Base-by-base conservation (phyloP, 2,797 vertebrate genomes). In the Anabas testudineus region DNA sequence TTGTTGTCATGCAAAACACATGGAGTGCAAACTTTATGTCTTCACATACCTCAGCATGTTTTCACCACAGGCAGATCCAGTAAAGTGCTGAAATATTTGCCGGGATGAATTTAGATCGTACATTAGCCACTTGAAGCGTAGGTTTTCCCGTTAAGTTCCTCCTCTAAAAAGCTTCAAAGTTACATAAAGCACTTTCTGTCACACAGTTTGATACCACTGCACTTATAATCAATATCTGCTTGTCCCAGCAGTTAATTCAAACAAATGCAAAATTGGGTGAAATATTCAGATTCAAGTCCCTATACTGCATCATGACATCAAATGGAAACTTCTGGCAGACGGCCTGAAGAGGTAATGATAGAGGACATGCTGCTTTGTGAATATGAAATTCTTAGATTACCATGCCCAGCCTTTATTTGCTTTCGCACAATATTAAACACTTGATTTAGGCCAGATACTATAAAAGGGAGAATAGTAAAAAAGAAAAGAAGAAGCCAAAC, bases 1-100 rank as follows among this genome's bases (percentile, higher is more conserved):
- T 78, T 86, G 71, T 81, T 84, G 70, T 80, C 82, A 86, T 71
- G 78, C 58, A 77, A 78, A 84, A 78, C 57, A 80, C 84, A 77
- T 79, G 67, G 42, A 65, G 19, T 67, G 57, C 67, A 73, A 76
- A 72, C 74, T 81, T 78, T 63, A 81, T 53, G 69, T 78, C 77
- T 68, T 47, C 72, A 68, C 71, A 68, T 21, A 78, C 60, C 53
- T 78, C 75, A 82, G 77, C 78, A 85, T 74, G 75, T 81, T 85
- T 69, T 61, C 53, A 55, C 51, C 62, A 30, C 69, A 48, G 70
- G 70, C 70, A 62, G 45, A 72, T 69, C 56, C 63, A 54, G 56
- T 71, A 71, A 68, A 80, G 67, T 9, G 45, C 18, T 49, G 39
- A 48, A 64, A 74, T 53, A 54, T 49, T 60, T 64, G 28, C 45